Evolutionary conservation across 2,113 vertebrate genomes (phyloP).

Genomic region (Calidris pygmaea): DNA sequence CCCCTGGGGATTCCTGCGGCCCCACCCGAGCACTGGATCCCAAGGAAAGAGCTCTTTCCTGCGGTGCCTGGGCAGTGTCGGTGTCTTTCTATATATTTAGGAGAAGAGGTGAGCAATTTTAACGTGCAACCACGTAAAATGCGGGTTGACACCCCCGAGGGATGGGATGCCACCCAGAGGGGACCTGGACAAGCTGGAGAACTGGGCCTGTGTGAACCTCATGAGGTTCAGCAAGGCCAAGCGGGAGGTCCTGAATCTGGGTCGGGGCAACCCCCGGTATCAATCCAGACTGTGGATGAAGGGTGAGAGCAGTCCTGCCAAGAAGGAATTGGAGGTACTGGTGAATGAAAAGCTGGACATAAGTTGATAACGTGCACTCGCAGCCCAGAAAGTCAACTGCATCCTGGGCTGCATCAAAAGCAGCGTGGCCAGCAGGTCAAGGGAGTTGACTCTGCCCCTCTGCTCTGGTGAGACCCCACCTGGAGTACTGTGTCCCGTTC

Average conservation of each 20-base stretch:
- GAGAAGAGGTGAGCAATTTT: background rate
- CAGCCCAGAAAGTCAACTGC: background rate
- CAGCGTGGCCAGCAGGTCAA: background rate
- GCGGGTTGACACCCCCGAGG: background rate
- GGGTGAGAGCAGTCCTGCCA: background rate
- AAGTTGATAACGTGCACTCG: background rate
- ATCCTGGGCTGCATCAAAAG: background rate
- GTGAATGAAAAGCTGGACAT: background rate
- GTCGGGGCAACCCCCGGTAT: background rate
- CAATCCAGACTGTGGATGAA: background rate
- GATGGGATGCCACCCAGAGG: background rate
- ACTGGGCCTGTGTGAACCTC: background rate
- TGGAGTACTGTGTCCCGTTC: background rate
- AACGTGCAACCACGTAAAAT: accelerated
- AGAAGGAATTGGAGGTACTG: background rate
- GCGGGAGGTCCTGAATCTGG: background rate
- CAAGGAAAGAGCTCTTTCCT: background rate
- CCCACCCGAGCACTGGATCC: background rate
- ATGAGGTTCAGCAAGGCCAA: background rate
- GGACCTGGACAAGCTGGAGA: background rate
- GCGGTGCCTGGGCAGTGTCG: background rate
- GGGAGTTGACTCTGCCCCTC: background rate
- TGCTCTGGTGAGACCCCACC: background rate
- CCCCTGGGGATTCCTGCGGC: no score
- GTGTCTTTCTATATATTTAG: no score